These are phyloP conservation scores for Drosophila pseudoananassae DNA, from an alignment of 1,140 invertebrate genomes.

Conservation along the genomic window DNA sequence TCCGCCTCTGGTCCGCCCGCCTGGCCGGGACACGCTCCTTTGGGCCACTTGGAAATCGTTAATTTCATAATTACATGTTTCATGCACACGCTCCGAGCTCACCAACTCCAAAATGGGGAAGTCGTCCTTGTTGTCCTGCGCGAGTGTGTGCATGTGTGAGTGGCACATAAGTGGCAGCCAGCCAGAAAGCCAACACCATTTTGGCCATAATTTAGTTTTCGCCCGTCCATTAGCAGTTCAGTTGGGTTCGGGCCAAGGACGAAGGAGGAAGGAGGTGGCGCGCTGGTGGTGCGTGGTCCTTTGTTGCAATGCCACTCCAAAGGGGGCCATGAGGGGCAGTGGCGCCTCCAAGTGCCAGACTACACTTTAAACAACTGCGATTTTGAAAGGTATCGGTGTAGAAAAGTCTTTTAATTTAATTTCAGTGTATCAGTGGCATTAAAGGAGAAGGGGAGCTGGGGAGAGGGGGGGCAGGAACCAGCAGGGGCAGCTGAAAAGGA, in stretches of 20 bases:
- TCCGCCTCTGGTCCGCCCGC: slow-evolving; percentile 1
- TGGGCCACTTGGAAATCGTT: slow-evolving; percentile 81
- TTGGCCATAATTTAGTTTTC: slow-evolving; percentile 82
- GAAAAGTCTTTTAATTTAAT: background rate
- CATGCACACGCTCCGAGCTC: slow-evolving; percentile 66
- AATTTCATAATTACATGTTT: slow-evolving; percentile 83
- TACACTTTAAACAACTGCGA: too few species aligned
- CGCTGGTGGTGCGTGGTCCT: slow-evolving; percentile 19
- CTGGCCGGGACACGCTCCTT: slow-evolving; percentile 45
- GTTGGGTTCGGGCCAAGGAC: slow-evolving; percentile 16
- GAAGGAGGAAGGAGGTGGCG: background rate
- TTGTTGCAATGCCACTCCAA: slow-evolving; percentile 61
- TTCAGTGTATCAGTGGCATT: slow-evolving; percentile 10
- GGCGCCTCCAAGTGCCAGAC: background rate
- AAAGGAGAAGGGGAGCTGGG: background rate
- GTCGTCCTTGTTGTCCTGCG: slow-evolving; percentile 7
- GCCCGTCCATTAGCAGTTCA: slow-evolving; percentile 76
- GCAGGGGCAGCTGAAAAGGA: slow-evolving; percentile 19
- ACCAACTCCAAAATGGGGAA: slow-evolving; percentile 61
- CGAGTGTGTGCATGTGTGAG: slow-evolving; percentile 43
- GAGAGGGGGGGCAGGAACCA: background rate
- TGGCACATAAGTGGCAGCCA: slow-evolving; percentile 80
- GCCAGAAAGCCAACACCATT: slow-evolving; percentile 82
- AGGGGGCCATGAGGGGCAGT: background rate
- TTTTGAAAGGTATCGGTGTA: too few species aligned